Percentiles rank a stretch among this genome's conserved stretches.
Conservation (phyloP, 2,113 vertebrate species). For the Ochotona princeps region DNA sequence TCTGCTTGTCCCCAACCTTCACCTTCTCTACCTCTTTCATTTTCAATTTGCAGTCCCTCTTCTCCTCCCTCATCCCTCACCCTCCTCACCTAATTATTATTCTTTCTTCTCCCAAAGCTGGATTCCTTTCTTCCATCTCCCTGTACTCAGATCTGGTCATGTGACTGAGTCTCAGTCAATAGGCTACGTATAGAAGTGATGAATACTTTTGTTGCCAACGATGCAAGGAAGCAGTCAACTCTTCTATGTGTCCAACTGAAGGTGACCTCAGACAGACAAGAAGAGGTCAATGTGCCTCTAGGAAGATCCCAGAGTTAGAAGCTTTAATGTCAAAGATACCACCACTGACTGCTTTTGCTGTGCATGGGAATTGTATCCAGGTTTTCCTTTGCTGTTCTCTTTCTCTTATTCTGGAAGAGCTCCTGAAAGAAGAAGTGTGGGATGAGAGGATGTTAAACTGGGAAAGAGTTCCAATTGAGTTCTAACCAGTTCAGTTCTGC, state of each 20-base stretch:
- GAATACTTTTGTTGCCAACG: neutral
- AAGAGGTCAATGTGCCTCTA: neutral
- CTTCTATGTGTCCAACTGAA: neutral
- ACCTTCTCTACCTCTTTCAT: no score
- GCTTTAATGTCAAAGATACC: constrained; percentile 39
- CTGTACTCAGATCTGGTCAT: neutral
- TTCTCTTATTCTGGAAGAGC: constrained; percentile 15
- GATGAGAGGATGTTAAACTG: neutral
- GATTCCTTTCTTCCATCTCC: neutral
- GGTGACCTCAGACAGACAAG: neutral
- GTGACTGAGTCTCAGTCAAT: neutral
- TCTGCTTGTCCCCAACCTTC: no score
- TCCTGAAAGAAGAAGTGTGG: neutral
- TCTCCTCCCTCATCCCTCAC: neutral
- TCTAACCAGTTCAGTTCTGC: neutral
- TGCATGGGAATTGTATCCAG: neutral
- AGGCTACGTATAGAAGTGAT: neutral
- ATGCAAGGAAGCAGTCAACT: neutral
- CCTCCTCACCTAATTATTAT: neutral
- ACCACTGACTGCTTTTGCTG: neutral
- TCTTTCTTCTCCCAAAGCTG: neutral
- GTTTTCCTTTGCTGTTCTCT: neutral
- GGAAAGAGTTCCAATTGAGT: neutral
- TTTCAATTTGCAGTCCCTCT: no score
- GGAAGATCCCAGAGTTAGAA: neutral